phyloP scores from a whole-genome alignment of 2,113 vertebrate genomes.

The Corythornis vintsioides region DNA sequence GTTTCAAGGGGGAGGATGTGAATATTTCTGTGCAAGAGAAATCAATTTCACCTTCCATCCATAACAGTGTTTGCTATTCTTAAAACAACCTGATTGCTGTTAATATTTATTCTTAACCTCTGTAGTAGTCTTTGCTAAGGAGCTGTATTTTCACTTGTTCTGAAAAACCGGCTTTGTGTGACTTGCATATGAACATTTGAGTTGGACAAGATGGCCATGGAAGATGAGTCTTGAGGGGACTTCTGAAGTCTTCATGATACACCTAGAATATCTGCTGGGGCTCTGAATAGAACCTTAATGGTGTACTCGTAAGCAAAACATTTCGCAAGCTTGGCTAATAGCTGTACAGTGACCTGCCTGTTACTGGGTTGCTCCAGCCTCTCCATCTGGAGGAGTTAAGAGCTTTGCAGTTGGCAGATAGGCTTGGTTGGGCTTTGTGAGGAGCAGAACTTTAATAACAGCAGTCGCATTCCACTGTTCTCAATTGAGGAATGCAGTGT shows the following conservation, averaged over 20 bases:
- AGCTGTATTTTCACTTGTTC: background rate
- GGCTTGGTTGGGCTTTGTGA: background rate
- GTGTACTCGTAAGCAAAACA: background rate
- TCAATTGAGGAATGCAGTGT: background rate
- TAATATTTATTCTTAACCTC: background rate
- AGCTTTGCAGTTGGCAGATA: background rate
- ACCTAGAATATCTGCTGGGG: rapidly evolving
- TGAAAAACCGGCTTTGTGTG: background rate
- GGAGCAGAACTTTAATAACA: background rate
- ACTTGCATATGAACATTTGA: rapidly evolving
- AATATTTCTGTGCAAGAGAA: background rate
- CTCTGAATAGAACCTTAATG: background rate
- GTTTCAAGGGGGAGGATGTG: background rate
- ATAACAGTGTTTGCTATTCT: background rate
- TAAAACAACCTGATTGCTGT: background rate
- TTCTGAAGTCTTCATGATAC: background rate
- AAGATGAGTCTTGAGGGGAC: background rate
- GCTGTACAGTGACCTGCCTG: background rate
- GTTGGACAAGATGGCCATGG: background rate
- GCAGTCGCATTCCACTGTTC: background rate
- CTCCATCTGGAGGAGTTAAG: background rate
- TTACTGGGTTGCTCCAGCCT: background rate
- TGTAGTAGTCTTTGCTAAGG: background rate
- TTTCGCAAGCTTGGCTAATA: rapidly evolving
- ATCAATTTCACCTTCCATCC: background rate